These are phyloP conservation scores for Larimichthys polyactis DNA, from an alignment of 2,113 vertebrate species.

Conservation along the genomic window DNA sequence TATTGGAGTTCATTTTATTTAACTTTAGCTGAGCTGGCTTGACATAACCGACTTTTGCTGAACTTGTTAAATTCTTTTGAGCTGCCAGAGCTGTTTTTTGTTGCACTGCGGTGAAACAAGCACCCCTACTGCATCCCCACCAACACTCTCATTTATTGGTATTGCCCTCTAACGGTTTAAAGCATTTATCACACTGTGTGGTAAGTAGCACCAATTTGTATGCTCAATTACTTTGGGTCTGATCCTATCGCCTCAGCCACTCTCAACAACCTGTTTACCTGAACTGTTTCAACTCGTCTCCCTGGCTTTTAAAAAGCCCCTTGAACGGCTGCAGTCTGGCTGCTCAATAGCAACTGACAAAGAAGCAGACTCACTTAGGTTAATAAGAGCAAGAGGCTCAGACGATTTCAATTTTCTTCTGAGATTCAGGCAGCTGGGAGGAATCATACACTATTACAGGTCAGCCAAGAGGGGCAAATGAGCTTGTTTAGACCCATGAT, in stretches of 20 bases:
- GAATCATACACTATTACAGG: conserved; percentile 10
- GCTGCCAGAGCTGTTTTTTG: conserved; percentile 15
- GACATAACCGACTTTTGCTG: conserved; percentile 10
- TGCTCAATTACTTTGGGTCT: conserved; percentile 56
- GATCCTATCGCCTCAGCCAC: conserved; percentile 51
- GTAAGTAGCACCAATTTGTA: conserved; percentile 62
- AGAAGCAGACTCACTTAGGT: conserved; percentile 29
- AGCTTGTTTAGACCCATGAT: conserved; percentile 35
- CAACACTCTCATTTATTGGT: conserved; percentile 48
- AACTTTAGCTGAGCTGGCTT: not conserved
- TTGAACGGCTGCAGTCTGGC: not conserved
- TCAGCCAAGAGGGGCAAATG: conserved; percentile 2
- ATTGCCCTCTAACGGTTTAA: conserved; percentile 50
- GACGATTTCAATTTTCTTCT: conserved; percentile 25
- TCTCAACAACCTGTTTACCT: conserved; percentile 61
- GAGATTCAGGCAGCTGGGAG: conserved; percentile 4
- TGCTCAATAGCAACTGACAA: conserved; percentile 34
- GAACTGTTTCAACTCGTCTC: conserved; percentile 40
- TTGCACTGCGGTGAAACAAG: conserved; percentile 33
- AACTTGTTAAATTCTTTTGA: conserved; percentile 4
- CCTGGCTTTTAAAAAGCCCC: conserved; percentile 31
- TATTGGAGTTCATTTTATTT: not conserved
- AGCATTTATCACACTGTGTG: conserved; percentile 59
- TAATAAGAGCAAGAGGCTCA: conserved; percentile 45
- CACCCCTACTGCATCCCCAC: conserved; percentile 7